Evolutionary conservation across 2,888 invertebrate species (phyloP).

Genomic region (Atrina japonica): DNA sequence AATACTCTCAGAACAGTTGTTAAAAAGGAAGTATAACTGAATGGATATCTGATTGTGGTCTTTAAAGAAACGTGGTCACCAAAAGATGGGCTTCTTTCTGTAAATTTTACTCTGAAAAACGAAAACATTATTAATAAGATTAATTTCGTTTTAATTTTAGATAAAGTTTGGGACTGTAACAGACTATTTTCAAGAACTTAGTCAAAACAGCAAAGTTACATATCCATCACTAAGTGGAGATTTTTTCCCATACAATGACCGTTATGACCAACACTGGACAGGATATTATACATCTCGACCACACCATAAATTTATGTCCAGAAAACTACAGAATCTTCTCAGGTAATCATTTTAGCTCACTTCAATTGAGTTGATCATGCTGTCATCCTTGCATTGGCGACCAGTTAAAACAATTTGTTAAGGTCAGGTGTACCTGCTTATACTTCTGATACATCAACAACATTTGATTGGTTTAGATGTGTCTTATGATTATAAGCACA

Average conservation of each 20-base stretch:
- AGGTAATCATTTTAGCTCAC: constrained; percentile 53
- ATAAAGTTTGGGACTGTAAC: constrained; percentile 78
- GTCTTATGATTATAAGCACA: no score
- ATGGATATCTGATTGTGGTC: neutral
- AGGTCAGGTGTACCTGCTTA: no score
- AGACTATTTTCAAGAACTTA: constrained; percentile 73
- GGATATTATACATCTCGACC: constrained; percentile 80
- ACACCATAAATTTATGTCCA: constrained; percentile 74
- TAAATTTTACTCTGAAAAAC: no score
- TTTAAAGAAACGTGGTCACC: no score
- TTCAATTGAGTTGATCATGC: neutral
- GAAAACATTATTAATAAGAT: neutral
- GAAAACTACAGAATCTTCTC: constrained; percentile 71
- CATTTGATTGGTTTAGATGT: no score
- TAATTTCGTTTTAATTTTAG: constrained; percentile 59
- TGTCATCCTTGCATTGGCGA: neutral
- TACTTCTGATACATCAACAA: no score
- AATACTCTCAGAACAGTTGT: no score
- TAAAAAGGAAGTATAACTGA: no score
- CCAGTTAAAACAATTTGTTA: neutral
- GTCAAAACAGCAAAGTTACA: constrained; percentile 10
- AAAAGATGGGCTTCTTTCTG: no score
- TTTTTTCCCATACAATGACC: constrained; percentile 80
- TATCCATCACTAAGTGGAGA: constrained; percentile 77
- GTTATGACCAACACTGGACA: constrained; percentile 80